A percentile compares a stretch with the other conserved stretches of the same genome.
Evolutionary conservation across 1,140 invertebrate genomes (phyloP).

Genomic region (Caerostris extrusa): DNA sequence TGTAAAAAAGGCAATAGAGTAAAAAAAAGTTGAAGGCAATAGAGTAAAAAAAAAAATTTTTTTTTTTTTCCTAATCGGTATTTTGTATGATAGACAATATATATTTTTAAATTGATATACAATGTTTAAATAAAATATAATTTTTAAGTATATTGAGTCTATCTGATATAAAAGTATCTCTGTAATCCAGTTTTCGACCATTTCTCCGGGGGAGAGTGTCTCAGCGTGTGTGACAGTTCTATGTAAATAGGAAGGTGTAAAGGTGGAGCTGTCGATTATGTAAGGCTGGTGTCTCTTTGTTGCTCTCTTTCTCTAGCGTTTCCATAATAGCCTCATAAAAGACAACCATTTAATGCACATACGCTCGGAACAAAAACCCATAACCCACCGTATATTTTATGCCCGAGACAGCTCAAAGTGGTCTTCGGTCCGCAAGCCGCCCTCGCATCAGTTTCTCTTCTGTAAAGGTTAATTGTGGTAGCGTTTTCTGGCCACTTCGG

Average conservation of each 20-base stretch:
- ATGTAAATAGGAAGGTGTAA: not conserved
- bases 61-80: too few species aligned
- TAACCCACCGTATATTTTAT: constrained; percentile 70
- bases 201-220: too few species aligned
- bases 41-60: too few species aligned
- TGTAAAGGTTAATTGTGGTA: constrained; percentile 76
- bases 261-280: constrained; percentile 4
- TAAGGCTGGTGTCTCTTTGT: constrained; percentile 22
- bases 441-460: constrained; percentile 47
- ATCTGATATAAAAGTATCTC: too few species aligned
- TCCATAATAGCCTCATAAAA: constrained; percentile 75
- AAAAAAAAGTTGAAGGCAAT: too few species aligned
- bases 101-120: too few species aligned
- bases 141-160: too few species aligned
- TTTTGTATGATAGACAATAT: too few species aligned
- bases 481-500: constrained; percentile 65
- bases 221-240: not conserved
- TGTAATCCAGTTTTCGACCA: too few species aligned
- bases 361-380: constrained; percentile 72
- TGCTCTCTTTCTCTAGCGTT: constrained; percentile 26
- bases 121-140: too few species aligned
- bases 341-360: constrained; percentile 73
- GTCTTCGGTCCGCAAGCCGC: constrained; percentile 36
- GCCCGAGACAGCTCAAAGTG: constrained; percentile 50
- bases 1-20: too few species aligned